Base-by-base conservation (phyloP, 2,113 vertebrate species). In the Cyrtonyx montezumae region DNA sequence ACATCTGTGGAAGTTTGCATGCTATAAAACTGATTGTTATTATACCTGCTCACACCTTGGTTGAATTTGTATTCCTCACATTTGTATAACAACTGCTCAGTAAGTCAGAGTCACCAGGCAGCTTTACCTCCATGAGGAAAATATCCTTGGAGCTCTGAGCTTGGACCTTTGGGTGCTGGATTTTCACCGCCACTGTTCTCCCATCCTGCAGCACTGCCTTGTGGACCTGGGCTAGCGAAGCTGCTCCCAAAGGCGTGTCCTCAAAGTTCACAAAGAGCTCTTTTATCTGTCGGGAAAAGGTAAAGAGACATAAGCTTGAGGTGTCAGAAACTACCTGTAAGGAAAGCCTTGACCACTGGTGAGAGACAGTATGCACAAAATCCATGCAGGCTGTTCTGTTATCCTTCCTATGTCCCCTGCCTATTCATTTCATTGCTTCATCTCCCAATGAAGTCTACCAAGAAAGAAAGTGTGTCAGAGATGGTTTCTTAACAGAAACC, bases 191-290 rank as follows among this genome's bases (percentile, higher is more conserved):
- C 92, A 99, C 99, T 0, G 98, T 99, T 86, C 97, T 98, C n/a
- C 99, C 99, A 75, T 99, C 98, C 77, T 75, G 98, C 75, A 99
- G 97, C 90, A 99, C 98, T 1, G 99, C 99, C 95, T 98, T 99
- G 96, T 99, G 99, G 80, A 99, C 99, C 98, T 99, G 99, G n/a
- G 99, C 99, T 93, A 99, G 97, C 1, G 99, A 99, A 11, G 99
- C 99, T 4, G 99, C 98, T 66, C 99, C 99, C 86, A 98, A 95
- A 21, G 99, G 99, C 30, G 97, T 97, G 93, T 99, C 98, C 13
- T 99, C 98, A 93, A 99, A 99, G 88, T 98, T 99, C 62, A 96
- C 6, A 25, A 99, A 99, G 88, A 99, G 97, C 69, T 99, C 98
- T 20, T 97, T 97, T 81, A 99, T 97, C 99, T 99, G 98, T 37